Base-by-base conservation (phyloP, 2,797 vertebrate species). In the Galaxias olidus region DNA sequence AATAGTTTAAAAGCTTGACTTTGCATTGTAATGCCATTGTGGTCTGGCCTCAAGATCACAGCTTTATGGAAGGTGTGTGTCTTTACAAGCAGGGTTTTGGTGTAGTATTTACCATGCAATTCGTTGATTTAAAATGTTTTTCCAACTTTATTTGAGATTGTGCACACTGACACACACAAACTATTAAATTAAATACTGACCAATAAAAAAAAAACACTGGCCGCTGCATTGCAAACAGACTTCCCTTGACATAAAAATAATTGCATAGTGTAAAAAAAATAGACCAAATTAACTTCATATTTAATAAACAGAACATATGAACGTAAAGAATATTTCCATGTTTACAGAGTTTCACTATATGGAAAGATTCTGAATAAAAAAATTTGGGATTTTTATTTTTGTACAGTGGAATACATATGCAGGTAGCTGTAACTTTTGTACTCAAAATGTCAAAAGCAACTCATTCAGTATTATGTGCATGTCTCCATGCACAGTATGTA, bases 361-460 rank as follows among this genome's bases (percentile, higher is more conserved):
- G 81, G 80, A 83, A 77, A 84, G 74, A 88, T 73, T 72, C 70
- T 66, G 80, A 86, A 83, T 82, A 88, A 73, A 83, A 73, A 86
- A 82, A 65, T 73, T 84, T 84, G 68, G 66, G 79, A 74, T 74
- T 83, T 71, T 74, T 82, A 66, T 83, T 91, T 91, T 90, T 92
- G 91, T 92, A 91, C 87, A 92, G 86, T 87, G 84, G 85, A 83
- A 91, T 83, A 87, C 89, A 86, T 90, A 89, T 88, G 78, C 86
- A 85, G 84, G 83, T 88, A 84, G 84, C 80, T 78, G 77, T 68
- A 19, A 82, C 84, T 89, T 93, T 91, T 91, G 83, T 91, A 90
- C 88, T 89, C 86, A 85, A 88, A 84, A 81, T 91, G 87, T 91
- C 87, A 89, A 89, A 89, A 87, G 85, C 89, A 86, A 82, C 76